A percentile compares a stretch with the other conserved stretches of the same genome.
These are phyloP conservation scores for Tryphoninae sp. DNA, from an alignment of 2,888 invertebrate genomes.

Conservation along the genomic window DNA sequence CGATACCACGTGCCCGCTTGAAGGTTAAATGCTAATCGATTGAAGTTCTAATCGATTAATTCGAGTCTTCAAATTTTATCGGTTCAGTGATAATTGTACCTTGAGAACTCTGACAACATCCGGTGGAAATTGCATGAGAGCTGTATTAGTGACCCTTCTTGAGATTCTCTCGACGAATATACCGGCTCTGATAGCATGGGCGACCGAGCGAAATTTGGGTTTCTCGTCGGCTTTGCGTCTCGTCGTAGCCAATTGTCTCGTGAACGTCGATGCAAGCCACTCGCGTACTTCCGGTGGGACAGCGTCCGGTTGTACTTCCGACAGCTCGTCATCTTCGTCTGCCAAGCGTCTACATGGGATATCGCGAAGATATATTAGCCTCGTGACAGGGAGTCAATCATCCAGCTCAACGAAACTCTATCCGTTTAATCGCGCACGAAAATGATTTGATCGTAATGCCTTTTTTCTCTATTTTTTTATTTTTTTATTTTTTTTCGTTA, in stretches of 20 bases:
- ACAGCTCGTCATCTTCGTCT: conserved; percentile 97
- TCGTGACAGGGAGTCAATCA: conserved; percentile 34
- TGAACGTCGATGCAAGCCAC: conserved; percentile 98
- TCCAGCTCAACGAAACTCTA: conserved; percentile 49
- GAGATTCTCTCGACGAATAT: conserved; percentile 98
- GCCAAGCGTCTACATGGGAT: conserved; percentile 86
- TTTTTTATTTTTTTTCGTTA: conserved; percentile 24
- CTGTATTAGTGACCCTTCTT: conserved; percentile 89
- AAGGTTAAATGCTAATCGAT: neutral
- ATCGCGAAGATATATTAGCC: conserved; percentile 41
- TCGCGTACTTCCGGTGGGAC: conserved; percentile 98
- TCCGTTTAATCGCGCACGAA: conserved; percentile 52
- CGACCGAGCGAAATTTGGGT: conserved; percentile 96
- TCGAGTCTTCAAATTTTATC: neutral
- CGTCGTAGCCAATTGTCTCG: conserved; percentile 92
- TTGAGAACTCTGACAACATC: conserved; percentile 93
- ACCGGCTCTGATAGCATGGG: conserved; percentile 97
- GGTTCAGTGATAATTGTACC: conserved; percentile 82
- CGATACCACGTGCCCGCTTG: no score
- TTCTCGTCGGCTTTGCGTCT: conserved; percentile 90
- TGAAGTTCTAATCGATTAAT: no score
- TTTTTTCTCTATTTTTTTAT: conserved; percentile 26
- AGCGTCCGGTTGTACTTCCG: conserved; percentile 97
- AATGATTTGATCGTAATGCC: conserved; percentile 50
- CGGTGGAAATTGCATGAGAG: conserved; percentile 93